Conservation (phyloP, 1,140 invertebrate genomes). For the Lasioglossum albipes region DNA sequence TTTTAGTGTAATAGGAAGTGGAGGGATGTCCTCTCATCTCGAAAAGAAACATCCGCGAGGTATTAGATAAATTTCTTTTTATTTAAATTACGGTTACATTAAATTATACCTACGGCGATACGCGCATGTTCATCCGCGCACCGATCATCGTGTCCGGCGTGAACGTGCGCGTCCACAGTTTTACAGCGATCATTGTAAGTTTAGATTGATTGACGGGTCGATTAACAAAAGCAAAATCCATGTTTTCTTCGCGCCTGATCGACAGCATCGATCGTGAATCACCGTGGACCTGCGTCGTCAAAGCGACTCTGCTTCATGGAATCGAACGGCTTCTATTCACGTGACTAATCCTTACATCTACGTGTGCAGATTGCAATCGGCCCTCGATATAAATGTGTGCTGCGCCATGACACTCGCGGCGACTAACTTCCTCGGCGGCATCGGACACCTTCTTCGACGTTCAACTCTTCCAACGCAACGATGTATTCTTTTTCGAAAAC, state of each 20-base stretch:
- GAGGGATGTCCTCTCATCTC: too few species aligned
- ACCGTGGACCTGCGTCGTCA: background rate
- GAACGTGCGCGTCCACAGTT: conserved; percentile 17
- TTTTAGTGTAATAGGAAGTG: too few species aligned
- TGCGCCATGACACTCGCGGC: background rate
- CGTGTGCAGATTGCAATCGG: conserved; percentile 52
- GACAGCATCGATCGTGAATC: background rate
- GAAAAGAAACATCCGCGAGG: background rate
- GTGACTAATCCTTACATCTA: conserved; percentile 44
- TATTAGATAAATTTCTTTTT: conserved; percentile 58
- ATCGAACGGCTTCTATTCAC: conserved; percentile 3
- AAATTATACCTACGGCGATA: conserved; percentile 57
- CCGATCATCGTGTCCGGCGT: conserved; percentile 12
- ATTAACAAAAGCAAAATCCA: background rate
- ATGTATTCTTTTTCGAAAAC: too few species aligned
- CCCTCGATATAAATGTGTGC: conserved; percentile 19
- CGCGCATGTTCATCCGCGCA: conserved; percentile 26
- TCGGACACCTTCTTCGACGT: too few species aligned
- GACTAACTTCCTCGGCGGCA: background rate
- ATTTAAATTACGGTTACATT: conserved; percentile 67
- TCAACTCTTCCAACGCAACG: background rate
- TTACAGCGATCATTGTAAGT: conserved; percentile 41
- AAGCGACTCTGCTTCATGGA: background rate
- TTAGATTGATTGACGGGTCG: conserved; percentile 39
- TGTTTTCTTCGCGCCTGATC: background rate